Base-by-base conservation (phyloP, 2,797 vertebrate species). In the Monodelphis domestica region DNA sequence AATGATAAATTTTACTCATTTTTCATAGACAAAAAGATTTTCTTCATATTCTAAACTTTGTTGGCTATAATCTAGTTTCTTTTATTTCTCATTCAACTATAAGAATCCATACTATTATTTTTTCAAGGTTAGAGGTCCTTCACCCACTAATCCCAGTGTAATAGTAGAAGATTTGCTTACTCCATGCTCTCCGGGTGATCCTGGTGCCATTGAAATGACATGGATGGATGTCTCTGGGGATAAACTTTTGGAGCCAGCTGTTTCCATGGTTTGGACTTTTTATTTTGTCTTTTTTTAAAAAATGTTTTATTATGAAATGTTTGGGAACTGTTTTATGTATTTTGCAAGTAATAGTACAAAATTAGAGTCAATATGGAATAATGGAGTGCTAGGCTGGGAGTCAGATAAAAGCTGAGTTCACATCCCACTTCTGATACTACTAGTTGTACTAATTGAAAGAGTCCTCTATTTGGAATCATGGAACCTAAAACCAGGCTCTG, bases 141-240 rank as follows among this genome's bases (percentile, higher is more conserved):
- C 99, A 2, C 97, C 98, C 91, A 94, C 97, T n/a, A 98, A 99
- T 96, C 98, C 99, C 70, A 98, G 99, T 93, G 0, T 5, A 0
- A 3, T 98, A 10, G 95, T 99, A 50, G 98, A 99, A 78, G 99
- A 99, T 95, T 98, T 99, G 89, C 98, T 99, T 95, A 99, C 99
- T 29, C 99, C 99, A 2, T 99, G 99, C 95, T 99, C 99, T 96
- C 99, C 99, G 4, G 99, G 99, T 0, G 99, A 99, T 97, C 98
- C 99, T 78, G 98, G 97, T 17, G 99, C 99, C 29, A 3, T 97
- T 91, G 99, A 99, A 98, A 99, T 99, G 99, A 99, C 99, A 0
- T 99, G 99, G 99, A 99, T 99, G 99, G 99, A 99, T 0, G 99
- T 99, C 51, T 99, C 99, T 88, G 99, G 99, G 57, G 99, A 99